These are phyloP conservation scores for Vultur gryphus DNA, from an alignment of 2,797 vertebrate species.

Conservation along the genomic window DNA sequence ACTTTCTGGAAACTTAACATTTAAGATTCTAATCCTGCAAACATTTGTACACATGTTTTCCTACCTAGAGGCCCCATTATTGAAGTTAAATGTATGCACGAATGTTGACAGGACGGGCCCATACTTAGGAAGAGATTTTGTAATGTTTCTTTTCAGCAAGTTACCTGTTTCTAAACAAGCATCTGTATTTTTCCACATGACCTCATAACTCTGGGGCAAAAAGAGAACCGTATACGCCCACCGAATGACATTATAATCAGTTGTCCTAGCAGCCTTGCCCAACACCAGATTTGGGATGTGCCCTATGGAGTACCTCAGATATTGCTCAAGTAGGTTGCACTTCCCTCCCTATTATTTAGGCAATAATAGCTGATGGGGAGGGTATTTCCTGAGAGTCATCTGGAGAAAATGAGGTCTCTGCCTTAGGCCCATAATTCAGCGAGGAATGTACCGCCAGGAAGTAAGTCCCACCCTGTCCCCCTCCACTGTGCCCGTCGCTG, in stretches of 20 bases:
- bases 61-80: not conserved
- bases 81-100: not conserved
- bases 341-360: conserved; percentile 55
- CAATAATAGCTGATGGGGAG: conserved; percentile 53
- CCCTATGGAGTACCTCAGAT: conserved; percentile 6
- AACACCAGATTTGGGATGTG: conserved; percentile 26
- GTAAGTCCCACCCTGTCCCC: conserved; percentile 7
- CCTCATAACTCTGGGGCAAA: conserved; percentile 5
- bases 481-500: not conserved
- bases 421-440: not conserved
- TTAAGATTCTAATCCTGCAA: conserved; percentile 36
- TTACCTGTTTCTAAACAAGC: not conserved
- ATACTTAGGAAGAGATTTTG: not conserved
- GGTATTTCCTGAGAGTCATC: conserved; percentile 57
- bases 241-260: not conserved
- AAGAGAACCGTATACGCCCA: not conserved
- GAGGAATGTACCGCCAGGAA: not conserved
- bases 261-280: not conserved
- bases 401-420: conserved; percentile 41
- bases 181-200: conserved; percentile 20
- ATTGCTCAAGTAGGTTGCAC: not conserved
- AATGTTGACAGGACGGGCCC: not conserved
- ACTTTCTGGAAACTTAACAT: conserved; percentile 54
- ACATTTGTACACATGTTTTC: not conserved
- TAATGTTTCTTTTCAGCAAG: not conserved